These are phyloP conservation scores for Synergus itoensis DNA, from an alignment of 2,888 invertebrate species.

Conservation along the genomic window DNA sequence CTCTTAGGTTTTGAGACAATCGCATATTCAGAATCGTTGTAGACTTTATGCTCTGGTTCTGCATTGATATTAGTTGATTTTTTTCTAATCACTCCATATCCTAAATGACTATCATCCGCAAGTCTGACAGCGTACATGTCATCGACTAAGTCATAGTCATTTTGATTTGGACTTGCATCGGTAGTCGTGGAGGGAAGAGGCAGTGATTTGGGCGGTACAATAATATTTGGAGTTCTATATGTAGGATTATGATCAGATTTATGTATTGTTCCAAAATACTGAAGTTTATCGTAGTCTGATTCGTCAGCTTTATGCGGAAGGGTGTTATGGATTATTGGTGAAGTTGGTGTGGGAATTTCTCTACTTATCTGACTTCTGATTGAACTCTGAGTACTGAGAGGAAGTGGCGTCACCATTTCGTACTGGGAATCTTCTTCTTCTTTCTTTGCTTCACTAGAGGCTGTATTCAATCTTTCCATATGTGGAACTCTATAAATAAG, in stretches of 20 bases:
- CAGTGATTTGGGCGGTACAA: constrained; percentile 59
- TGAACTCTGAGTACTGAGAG: constrained; percentile 59
- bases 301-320: constrained; percentile 63
- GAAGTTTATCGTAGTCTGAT: constrained; percentile 87
- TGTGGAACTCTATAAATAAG: constrained; percentile 83
- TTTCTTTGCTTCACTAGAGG: constrained; percentile 54
- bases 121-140: constrained; percentile 84
- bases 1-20: constrained; percentile 91
- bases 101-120: constrained; percentile 89
- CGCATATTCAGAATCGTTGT: constrained; percentile 89
- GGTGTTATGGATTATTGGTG: constrained; percentile 69
- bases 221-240: constrained; percentile 82
- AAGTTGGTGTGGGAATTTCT: constrained; percentile 54
- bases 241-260: constrained; percentile 83
- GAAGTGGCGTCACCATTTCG: constrained; percentile 66
- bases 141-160: constrained; percentile 88
- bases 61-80: constrained; percentile 67
- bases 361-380: constrained; percentile 61
- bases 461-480: constrained; percentile 80
- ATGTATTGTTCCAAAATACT: constrained; percentile 89
- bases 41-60: constrained; percentile 84
- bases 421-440: constrained; percentile 68
- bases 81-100: constrained; percentile 89
- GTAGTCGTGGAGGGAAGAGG: constrained; percentile 51
- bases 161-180: constrained; percentile 79